These are phyloP conservation scores for Dicrurus megarhynchus DNA, from an alignment of 2,113 vertebrate genomes.

Conservation along the genomic window DNA sequence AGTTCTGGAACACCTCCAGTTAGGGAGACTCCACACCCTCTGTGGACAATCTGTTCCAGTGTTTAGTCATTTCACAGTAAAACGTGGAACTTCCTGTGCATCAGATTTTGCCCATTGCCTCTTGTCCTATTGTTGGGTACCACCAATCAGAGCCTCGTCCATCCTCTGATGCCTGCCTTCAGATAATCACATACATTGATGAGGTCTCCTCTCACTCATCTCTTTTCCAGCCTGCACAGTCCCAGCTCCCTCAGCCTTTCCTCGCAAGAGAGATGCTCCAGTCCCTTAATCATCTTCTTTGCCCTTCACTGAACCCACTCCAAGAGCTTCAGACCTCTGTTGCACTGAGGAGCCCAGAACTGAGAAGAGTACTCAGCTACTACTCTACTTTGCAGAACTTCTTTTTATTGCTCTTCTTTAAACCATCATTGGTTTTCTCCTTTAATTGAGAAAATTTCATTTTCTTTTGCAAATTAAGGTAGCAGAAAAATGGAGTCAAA, in stretches of 20 bases:
- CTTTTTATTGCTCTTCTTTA: background rate
- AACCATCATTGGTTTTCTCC: background rate
- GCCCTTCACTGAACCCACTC: background rate
- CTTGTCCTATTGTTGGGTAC: background rate
- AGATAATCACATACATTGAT: background rate
- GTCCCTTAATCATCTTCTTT: background rate
- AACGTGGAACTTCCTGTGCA: background rate
- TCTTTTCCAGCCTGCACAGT: background rate
- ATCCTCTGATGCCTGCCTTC: background rate
- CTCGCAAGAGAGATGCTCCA: background rate
- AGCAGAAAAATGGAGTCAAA: background rate
- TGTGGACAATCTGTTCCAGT: background rate
- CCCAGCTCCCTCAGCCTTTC: background rate
- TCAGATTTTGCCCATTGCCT: background rate
- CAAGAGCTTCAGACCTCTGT: background rate
- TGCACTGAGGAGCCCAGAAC: background rate
- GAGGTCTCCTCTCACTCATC: background rate
- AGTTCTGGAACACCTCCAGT: background rate
- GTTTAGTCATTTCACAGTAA: background rate
- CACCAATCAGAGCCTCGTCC: background rate
- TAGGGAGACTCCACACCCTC: background rate
- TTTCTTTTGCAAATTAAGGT: background rate
- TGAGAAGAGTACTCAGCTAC: background rate
- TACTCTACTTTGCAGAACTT: background rate
- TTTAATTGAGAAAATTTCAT: background rate